Conservation (phyloP, 2,888 invertebrate genomes). For the Neoaliturus tenellus region DNA sequence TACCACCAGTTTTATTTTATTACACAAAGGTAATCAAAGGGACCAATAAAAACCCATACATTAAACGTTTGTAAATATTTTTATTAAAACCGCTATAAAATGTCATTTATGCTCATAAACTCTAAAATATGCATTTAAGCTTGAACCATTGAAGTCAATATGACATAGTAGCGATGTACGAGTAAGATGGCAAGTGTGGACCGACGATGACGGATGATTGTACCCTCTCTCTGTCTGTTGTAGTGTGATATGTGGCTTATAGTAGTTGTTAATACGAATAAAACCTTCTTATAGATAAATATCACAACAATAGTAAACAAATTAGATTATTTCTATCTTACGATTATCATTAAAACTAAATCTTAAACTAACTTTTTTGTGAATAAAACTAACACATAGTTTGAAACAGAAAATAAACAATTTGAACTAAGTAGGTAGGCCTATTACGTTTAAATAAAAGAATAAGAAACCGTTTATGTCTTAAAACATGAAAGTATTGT, state of each 20-base stretch:
- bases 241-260: conserved; percentile 31
- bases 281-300: background rate
- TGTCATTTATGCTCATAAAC: conserved; percentile 51
- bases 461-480: too few species aligned
- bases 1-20: too few species aligned
- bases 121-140: conserved; percentile 44
- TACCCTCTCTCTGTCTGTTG: too few species aligned
- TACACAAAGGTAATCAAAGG: too few species aligned
- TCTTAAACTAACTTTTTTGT: too few species aligned
- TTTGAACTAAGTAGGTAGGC: too few species aligned
- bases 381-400: too few species aligned
- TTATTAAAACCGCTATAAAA: conserved; percentile 49
- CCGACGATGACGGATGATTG: background rate
- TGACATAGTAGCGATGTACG: background rate
- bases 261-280: background rate
- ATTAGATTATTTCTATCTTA: too few species aligned
- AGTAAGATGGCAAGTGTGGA: background rate
- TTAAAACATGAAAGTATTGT: too few species aligned
- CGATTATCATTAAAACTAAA: too few species aligned
- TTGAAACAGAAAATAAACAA: too few species aligned
- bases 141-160: background rate
- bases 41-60: background rate
- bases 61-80: conserved; percentile 14
- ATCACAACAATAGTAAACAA: background rate
- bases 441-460: too few species aligned